Conservation (phyloP, 2,888 invertebrate species). For the Caprella mutica region DNA sequence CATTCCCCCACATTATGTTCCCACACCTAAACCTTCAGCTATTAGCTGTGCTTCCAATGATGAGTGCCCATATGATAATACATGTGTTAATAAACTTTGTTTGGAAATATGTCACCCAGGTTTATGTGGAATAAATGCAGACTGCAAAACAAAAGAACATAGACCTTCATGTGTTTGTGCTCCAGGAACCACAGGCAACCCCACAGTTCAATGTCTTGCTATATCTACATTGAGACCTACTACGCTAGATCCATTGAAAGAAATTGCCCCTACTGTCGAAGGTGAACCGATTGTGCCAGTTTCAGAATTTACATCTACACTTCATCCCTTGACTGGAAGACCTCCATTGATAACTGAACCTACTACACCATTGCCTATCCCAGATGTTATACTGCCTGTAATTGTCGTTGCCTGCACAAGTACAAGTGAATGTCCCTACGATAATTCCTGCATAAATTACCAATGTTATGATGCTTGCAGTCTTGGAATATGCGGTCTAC, state of each 20-base stretch:
- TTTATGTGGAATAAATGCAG: slow-evolving; percentile 37
- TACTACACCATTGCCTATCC: slow-evolving; percentile 5
- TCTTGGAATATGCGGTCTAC: slow-evolving; percentile 45
- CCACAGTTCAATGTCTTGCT: slow-evolving; percentile 29
- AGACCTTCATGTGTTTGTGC: slow-evolving; percentile 48
- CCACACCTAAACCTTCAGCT: slow-evolving; percentile 19
- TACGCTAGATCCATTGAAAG: slow-evolving; percentile 11
- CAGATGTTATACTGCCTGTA: slow-evolving; percentile 38
- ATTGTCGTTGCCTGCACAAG: slow-evolving; percentile 21
- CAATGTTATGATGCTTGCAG: slow-evolving; percentile 24
- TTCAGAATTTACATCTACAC: background rate
- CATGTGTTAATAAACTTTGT: slow-evolving; percentile 20
- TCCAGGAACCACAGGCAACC: slow-evolving; percentile 36
- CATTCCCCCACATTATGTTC: slow-evolving; percentile 11
- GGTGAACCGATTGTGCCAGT: background rate
- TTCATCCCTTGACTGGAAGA: slow-evolving; percentile 18
- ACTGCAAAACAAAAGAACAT: slow-evolving; percentile 42
- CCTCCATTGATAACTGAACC: slow-evolving; percentile 2
- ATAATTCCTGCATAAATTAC: slow-evolving; percentile 23
- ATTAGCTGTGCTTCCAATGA: slow-evolving; percentile 19
- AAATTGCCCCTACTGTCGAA: slow-evolving; percentile 11
- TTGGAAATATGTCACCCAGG: slow-evolving; percentile 19
- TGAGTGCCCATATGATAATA: slow-evolving; percentile 20
- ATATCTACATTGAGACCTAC: too few relatives aligned
- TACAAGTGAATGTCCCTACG: slow-evolving; percentile 23